Percentiles rank a stretch among this genome's conserved stretches.
These are phyloP conservation scores for Amphiprion ocellaris DNA, from an alignment of 2,113 vertebrate genomes.

Conservation along the genomic window DNA sequence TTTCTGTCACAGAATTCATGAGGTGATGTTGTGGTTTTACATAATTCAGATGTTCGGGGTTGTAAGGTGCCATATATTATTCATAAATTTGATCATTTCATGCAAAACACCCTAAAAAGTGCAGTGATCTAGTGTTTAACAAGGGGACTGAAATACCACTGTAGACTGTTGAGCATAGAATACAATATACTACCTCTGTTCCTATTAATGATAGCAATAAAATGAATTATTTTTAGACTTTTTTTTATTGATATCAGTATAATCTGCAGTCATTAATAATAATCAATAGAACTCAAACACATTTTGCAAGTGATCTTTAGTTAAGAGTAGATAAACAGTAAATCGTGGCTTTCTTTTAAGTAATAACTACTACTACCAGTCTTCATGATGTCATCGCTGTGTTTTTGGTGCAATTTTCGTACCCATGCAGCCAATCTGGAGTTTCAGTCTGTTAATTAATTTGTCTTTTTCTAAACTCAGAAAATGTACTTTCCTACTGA, in stretches of 20 bases:
- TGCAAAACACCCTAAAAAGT: no score
- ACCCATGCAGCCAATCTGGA: background rate
- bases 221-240: background rate
- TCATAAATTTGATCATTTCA: background rate
- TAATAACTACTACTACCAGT: background rate
- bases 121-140: no score
- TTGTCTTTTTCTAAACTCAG: no score
- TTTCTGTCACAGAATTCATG: background rate
- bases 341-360: background rate
- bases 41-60: background rate
- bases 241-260: background rate
- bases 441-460: no score
- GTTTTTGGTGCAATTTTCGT: background rate
- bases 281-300: background rate
- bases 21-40: background rate
- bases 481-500: no score
- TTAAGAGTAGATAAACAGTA: background rate
- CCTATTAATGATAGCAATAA: background rate
- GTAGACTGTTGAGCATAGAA: no score
- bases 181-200: no score
- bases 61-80: background rate
- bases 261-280: background rate
- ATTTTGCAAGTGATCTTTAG: background rate
- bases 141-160: no score
- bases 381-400: background rate